Conservation (phyloP, 2,797 vertebrate genomes). For the Sebastes flavidus region DNA sequence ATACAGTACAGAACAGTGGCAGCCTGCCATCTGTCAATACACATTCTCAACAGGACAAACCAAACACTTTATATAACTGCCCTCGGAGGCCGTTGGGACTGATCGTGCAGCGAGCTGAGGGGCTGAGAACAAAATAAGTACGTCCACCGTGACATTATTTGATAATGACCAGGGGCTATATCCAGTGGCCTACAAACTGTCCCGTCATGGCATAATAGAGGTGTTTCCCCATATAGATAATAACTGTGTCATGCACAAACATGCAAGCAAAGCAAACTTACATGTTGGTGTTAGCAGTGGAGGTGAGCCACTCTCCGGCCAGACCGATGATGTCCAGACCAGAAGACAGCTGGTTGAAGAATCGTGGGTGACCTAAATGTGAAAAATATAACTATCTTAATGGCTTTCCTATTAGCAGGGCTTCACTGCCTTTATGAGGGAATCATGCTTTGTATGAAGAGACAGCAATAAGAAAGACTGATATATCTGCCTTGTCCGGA, state of each 20-base stretch:
- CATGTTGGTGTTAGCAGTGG: slow-evolving; percentile 98
- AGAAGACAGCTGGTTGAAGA: slow-evolving; percentile 97
- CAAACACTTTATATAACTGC: slow-evolving; percentile 77
- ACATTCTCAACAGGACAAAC: slow-evolving; percentile 42
- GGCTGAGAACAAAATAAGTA: slow-evolving; percentile 17
- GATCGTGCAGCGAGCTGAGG: slow-evolving; percentile 3
- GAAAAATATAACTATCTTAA: slow-evolving; percentile 2
- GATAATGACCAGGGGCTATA: slow-evolving; percentile 37
- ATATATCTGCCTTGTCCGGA: background rate
- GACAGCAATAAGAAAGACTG: background rate
- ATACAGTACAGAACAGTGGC: slow-evolving; percentile 54
- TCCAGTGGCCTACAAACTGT: slow-evolving; percentile 49
- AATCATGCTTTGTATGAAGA: background rate
- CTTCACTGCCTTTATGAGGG: background rate
- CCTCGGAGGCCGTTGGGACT: slow-evolving; percentile 30
- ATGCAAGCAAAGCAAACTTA: slow-evolving; percentile 74
- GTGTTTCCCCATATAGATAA: slow-evolving; percentile 28
- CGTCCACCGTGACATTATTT: slow-evolving; percentile 6
- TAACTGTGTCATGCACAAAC: background rate
- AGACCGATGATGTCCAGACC: slow-evolving; percentile 96
- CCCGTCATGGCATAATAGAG: slow-evolving; percentile 15
- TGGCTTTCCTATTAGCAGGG: background rate
- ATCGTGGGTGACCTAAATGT: slow-evolving; percentile 92
- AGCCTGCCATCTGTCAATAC: slow-evolving; percentile 59
- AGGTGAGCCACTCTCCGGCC: slow-evolving; percentile 98